These are phyloP conservation scores for Xestia rhomboidea DNA, from an alignment of 2,888 invertebrate species.

Conservation along the genomic window DNA sequence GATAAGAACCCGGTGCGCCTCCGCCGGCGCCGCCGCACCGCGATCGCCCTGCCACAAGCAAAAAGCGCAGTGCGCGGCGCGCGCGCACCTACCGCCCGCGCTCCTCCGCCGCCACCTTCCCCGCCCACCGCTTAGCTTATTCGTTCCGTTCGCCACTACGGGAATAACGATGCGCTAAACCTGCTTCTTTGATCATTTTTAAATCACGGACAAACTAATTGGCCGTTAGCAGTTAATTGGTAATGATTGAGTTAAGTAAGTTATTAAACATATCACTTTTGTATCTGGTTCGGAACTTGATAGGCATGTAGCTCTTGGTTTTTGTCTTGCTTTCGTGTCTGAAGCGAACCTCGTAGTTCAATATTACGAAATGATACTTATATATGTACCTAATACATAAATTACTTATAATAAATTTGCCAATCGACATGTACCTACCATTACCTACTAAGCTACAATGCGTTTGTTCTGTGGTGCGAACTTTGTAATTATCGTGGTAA, in stretches of 20 bases:
- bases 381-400: too few relatives aligned
- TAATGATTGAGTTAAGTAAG: conserved; percentile 65
- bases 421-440: background rate
- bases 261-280: conserved; percentile 60
- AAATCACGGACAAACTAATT: conserved; percentile 61
- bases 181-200: conserved; percentile 63
- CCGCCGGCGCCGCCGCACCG: conserved; percentile 71
- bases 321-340: conserved; percentile 22
- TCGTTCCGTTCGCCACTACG: conserved; percentile 70
- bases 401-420: background rate
- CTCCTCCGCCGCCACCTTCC: conserved; percentile 51
- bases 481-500: background rate
- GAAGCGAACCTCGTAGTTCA: background rate
- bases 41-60: conserved; percentile 76
- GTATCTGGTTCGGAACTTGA: conserved; percentile 28
- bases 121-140: conserved; percentile 79
- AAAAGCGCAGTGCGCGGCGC: conserved; percentile 69
- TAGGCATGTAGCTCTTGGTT: conserved; percentile 19
- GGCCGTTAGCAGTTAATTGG: conserved; percentile 61
- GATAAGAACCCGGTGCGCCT: conserved; percentile 81
- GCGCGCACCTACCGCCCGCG: conserved; percentile 60
- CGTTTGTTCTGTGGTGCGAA: background rate
- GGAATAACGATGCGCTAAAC: conserved; percentile 65
- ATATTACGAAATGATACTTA: background rate
- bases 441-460: background rate